A percentile compares a stretch with the other conserved stretches of the same genome.
These are phyloP conservation scores for Hermetia illucens DNA, from an alignment of 1,140 invertebrate genomes.

Conservation along the genomic window DNA sequence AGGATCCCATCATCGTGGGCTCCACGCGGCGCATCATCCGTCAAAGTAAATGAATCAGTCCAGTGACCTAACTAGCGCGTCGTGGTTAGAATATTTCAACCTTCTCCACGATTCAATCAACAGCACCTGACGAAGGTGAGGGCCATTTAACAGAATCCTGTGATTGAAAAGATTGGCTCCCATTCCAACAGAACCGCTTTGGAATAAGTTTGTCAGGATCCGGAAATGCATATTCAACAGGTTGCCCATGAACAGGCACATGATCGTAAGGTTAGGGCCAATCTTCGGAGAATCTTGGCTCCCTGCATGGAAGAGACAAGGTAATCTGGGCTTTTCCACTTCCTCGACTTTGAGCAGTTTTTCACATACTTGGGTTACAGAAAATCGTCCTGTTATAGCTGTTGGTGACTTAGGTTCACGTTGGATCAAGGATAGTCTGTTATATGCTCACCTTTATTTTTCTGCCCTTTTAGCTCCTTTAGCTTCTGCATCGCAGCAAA, in stretches of 20 bases:
- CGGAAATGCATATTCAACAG: constrained; percentile 16
- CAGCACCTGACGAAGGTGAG: constrained; percentile 55
- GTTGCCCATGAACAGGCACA: constrained; percentile 14
- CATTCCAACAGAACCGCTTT: constrained; percentile 28
- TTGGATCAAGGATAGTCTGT: constrained; percentile 23
- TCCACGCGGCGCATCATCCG: constrained; percentile 38
- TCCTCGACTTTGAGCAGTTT: constrained; percentile 13
- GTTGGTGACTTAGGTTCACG: constrained; percentile 34
- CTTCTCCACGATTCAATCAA: constrained; percentile 54
- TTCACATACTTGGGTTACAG: constrained; percentile 26
- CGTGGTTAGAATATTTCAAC: constrained; percentile 72
- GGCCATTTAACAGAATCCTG: constrained; percentile 59
- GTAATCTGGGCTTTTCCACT: constrained; percentile 19
- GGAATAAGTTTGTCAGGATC: constrained; percentile 27
- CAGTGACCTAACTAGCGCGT: constrained; percentile 49
- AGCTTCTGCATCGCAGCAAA: constrained; percentile 65
- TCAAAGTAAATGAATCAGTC: constrained; percentile 40
- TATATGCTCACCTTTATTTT: constrained; percentile 81
- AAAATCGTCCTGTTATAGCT: constrained; percentile 26
- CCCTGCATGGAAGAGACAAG: constrained; percentile 28
- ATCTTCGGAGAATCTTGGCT: constrained; percentile 54
- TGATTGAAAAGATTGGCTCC: constrained; percentile 23
- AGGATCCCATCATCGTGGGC: constrained; percentile 23
- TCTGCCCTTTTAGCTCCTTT: constrained; percentile 59
- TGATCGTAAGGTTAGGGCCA: constrained; percentile 44